Evolutionary conservation across 1,140 invertebrate genomes (phyloP), one percentile per base, ranked within the genome.

Genomic region (Cherax destructor): DNA sequence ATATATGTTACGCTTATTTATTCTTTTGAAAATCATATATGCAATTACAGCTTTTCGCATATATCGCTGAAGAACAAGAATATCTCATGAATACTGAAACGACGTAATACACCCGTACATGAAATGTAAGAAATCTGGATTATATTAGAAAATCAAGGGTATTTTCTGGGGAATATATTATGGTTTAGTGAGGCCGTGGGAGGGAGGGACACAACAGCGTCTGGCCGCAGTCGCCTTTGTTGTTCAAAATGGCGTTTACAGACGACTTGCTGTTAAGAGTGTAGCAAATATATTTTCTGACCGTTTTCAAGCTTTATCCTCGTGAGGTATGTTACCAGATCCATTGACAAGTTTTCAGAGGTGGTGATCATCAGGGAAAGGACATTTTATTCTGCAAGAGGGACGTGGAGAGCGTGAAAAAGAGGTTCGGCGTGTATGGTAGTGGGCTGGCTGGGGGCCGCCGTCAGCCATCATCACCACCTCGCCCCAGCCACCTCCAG

Each of bases 211-310:
- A 74, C 69, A 74, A 74, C 69, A 74, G 69, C 69, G 69, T 74
- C 69, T 9, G 69, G n/a, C 69, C 9, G 69, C 69, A 24, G 30
- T 90, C 88, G 88, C 74, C 89, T 91, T 86, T 91, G 89, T 91
- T 91, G 89, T 91, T 91, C 89, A 91, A 91, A 91, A 91, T 91
- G 89, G 89, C 89, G 89, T 85, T 86, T 65, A 85, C 72, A 79
- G 81, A 85, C 88, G 49, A 52, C 52, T 69, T 18, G 21, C 52
- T 41, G 30, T 69, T 11, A 21, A 84, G 50, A 79, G 83, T 84
- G 69, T 79, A 61, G 50, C 69, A 50, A 50, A 86, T 24, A n/a
- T 72, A 76, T 69, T 86, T 72, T 41, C 83, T 24, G 4, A 52
- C 69, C 6, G 49, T 24, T 86, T 24, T 30, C 83, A 21, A 76